Evolutionary conservation across 2,113 vertebrate genomes (phyloP).

Genomic region (Anguilla rostrata): DNA sequence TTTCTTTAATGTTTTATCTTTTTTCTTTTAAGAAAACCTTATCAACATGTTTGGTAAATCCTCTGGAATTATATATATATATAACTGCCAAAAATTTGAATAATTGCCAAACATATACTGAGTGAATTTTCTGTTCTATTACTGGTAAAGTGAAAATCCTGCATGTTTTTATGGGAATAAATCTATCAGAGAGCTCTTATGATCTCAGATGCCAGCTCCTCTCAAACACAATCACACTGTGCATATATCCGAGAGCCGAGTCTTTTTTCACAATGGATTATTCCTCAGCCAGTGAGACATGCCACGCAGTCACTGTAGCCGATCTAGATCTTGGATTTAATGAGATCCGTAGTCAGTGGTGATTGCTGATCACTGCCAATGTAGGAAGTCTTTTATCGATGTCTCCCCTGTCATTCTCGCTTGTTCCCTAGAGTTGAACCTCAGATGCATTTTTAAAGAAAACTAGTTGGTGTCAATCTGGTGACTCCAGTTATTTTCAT

Average conservation of each 20-base stretch:
- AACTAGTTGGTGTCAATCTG: neutral
- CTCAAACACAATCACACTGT: conserved; percentile 3
- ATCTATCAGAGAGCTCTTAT: neutral
- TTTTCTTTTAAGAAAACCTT: too few relatives aligned
- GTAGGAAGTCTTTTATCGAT: conserved; percentile 29
- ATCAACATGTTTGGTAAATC: too few relatives aligned
- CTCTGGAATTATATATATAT: too few relatives aligned
- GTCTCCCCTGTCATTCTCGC: conserved; percentile 7
- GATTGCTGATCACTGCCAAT: conserved; percentile 29
- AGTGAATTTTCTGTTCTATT: neutral
- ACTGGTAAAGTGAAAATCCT: neutral
- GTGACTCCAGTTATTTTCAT: neutral
- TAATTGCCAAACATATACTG: too few relatives aligned
- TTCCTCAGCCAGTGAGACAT: neutral
- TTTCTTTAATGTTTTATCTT: too few relatives aligned
- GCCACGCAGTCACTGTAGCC: neutral
- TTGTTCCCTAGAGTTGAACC: neutral
- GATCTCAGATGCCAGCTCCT: neutral
- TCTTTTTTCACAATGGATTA: neutral
- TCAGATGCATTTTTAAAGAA: neutral
- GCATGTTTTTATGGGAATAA: neutral
- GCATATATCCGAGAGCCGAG: neutral
- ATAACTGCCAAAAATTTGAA: too few relatives aligned
- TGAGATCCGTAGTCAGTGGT: conserved; percentile 29
- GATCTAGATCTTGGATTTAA: conserved; percentile 21